phyloP scores from a whole-genome alignment of 2,797 vertebrate species.

The Cuculus canorus region DNA sequence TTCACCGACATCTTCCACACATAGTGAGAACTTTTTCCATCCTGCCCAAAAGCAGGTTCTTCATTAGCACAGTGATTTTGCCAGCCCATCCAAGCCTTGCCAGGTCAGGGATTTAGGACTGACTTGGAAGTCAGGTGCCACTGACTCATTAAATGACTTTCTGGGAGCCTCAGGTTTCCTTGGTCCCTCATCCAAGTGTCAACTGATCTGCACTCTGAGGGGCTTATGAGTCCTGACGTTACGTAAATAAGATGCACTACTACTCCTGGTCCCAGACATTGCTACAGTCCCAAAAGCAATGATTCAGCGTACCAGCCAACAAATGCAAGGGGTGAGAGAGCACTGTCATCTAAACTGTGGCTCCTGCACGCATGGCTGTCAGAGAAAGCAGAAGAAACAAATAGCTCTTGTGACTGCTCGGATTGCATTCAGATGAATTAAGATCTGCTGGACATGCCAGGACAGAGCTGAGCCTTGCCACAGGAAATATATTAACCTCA shows the following conservation, averaged over 20 bases:
- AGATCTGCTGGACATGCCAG: background rate
- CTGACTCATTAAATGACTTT: background rate
- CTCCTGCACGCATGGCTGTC: background rate
- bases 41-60: background rate
- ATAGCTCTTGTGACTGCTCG: background rate
- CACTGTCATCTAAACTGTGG: background rate
- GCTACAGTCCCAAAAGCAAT: background rate
- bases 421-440: background rate
- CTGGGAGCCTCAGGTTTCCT: conserved; percentile 25
- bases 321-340: background rate
- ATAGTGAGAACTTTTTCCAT: background rate
- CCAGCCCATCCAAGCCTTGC: background rate
- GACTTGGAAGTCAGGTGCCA: background rate
- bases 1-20: background rate
- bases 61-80: background rate
- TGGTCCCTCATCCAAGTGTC: background rate
- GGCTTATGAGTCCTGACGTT: background rate
- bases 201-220: background rate
- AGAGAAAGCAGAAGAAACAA: background rate
- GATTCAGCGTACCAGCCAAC: background rate
- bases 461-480: background rate
- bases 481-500: background rate
- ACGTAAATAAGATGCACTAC: rapidly evolving
- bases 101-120: conserved; percentile 3
- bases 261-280: background rate